Base-by-base conservation (phyloP, 2,797 vertebrate genomes). In the Myotis planiceps region DNA sequence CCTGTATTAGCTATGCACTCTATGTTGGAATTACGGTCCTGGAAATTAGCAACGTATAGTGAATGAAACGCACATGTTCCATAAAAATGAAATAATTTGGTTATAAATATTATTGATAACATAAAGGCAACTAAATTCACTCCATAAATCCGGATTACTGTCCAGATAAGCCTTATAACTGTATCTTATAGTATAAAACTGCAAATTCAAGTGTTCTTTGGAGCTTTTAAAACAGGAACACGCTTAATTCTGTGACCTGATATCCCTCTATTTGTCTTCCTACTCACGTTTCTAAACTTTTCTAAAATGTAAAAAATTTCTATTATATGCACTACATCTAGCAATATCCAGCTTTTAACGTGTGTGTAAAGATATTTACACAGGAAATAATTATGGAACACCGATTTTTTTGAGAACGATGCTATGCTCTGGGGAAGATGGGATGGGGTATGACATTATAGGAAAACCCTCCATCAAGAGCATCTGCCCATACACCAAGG, bases 141-240 rank as follows among this genome's bases (percentile, higher is more conserved):
- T 97, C 96, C 18, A 0, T 90, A 97, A 97, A 82, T 97, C 96
- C 90, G 85, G 94, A 94, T 97, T 97, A 97, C 95, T 90, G 86
- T 86, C 76, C 66, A 96, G 89, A 98, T 93, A 98, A 97, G 96
- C 65, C 39, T 79, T 90, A 69, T 93, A 97, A 97, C 91, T 93
- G 94, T 96, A 96, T 95, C 94, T 96, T 84, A 95, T 8, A 94
- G 92, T 86, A 96, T 69, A 75, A 97, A 97, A 98, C 95, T 97
- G 96, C 90, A 97, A 95, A 96, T 97, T 84, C 95, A 88, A 94
- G 87, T 45, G 58, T 81, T 95, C 96, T 96, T 76, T 72, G 82
- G 75, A 97, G 92, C 76, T 96, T 96, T 97, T 97, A 90, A 60
- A 96, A 90, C 84, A 97, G 34, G 76, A 97, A 98, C 97, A 97